Conservation (phyloP, 2,797 vertebrate genomes). For the Helarctos malayanus region DNA sequence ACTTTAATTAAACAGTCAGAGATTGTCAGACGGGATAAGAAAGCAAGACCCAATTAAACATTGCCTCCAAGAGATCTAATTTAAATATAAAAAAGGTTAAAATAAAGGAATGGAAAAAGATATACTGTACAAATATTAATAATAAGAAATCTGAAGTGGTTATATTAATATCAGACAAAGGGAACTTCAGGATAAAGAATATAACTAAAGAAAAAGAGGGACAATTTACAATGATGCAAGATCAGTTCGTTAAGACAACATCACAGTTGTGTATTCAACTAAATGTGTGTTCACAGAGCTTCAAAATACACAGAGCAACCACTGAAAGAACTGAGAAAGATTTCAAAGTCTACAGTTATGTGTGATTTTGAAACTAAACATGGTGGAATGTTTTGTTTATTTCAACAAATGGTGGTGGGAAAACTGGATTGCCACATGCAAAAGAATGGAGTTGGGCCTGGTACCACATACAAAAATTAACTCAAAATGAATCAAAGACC, state of each 20-base stretch:
- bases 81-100: conserved; percentile 49
- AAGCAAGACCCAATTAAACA: conserved; percentile 25
- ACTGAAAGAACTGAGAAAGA: not conserved
- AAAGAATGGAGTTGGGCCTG: not conserved
- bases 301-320: not conserved
- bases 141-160: not conserved
- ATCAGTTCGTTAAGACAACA: not conserved
- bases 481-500: not conserved
- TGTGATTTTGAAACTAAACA: conserved; percentile 7
- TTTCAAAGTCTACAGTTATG: not conserved
- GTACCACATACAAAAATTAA: not conserved
- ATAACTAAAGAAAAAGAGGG: not conserved
- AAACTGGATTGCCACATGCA: not conserved
- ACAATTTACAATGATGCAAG: not conserved
- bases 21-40: not conserved
- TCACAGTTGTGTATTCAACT: not conserved
- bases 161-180: not conserved
- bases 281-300: not conserved
- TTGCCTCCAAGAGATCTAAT: conserved; percentile 36
- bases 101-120: conserved; percentile 16
- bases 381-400: not conserved
- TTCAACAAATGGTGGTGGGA: not conserved
- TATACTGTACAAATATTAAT: not conserved
- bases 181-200: not conserved
- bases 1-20: conserved; percentile 58